These are phyloP conservation scores for Oenanthe melanoleuca DNA, from an alignment of 2,113 vertebrate species.

Conservation along the genomic window DNA sequence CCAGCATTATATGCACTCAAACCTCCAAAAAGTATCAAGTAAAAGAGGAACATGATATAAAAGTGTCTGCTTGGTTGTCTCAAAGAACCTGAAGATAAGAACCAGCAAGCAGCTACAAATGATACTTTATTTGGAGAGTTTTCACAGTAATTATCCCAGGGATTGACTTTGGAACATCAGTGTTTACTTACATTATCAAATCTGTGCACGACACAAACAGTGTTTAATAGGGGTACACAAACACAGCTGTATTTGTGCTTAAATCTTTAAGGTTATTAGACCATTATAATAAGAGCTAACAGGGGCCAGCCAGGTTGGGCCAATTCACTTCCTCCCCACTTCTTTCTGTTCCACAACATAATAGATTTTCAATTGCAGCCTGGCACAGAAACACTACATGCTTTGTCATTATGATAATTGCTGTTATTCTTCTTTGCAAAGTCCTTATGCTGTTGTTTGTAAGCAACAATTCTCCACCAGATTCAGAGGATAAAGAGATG, in stretches of 20 bases:
- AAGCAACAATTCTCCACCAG: conserved; percentile 49
- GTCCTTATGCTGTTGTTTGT: conserved; percentile 53
- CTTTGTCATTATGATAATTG: conserved; percentile 64
- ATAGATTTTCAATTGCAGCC: conserved; percentile 24
- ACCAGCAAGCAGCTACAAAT: neutral
- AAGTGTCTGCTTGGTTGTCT: neutral
- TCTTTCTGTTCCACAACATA: neutral
- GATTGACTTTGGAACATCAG: neutral
- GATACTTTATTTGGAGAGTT: neutral
- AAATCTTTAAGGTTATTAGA: conserved; percentile 14
- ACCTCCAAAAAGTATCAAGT: neutral
- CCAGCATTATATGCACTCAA: neutral
- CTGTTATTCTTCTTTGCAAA: conserved; percentile 51
- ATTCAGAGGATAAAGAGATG: conserved; percentile 22
- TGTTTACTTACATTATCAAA: conserved; percentile 3
- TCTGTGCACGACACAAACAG: neutral
- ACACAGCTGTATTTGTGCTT: conserved; percentile 3
- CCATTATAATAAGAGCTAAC: neutral
- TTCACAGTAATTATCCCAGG: neutral
- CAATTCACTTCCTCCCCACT: conserved; percentile 7
- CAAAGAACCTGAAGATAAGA: neutral
- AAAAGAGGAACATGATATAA: neutral
- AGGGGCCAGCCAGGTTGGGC: neutral
- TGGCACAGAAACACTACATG: conserved; percentile 28
- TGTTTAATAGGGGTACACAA: neutral